Evolutionary conservation across 1,140 invertebrate species (phyloP).

Genomic region (Monochamus saltuarius): DNA sequence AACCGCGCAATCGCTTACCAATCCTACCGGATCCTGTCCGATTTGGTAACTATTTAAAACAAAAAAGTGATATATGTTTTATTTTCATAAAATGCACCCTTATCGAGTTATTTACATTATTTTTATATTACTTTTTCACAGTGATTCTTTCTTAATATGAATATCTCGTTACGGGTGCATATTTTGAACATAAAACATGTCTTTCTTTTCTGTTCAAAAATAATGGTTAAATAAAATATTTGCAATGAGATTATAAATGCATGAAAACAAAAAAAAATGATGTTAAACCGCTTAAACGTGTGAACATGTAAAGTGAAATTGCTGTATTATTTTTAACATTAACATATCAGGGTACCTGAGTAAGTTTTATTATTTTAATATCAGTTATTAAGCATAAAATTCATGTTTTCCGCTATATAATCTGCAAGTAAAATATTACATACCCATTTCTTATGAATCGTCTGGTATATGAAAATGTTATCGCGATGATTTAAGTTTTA

Average conservation of each 20-base stretch:
- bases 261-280: neutral
- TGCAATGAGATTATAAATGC: slow-evolving; percentile 8
- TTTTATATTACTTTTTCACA: slow-evolving; percentile 1
- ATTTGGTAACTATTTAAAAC: too few species aligned
- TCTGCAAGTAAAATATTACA: too few species aligned
- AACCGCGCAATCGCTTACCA: slow-evolving; percentile 3
- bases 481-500: too few species aligned
- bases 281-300: slow-evolving; percentile 12
- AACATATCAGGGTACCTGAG: slow-evolving; percentile 6
- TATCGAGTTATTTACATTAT: too few species aligned
- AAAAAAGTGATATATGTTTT: too few species aligned
- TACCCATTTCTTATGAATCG: too few species aligned
- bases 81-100: too few species aligned
- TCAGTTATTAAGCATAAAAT: too few species aligned
- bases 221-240: neutral
- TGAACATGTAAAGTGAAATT: neutral
- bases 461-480: too few species aligned
- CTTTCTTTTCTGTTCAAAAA: neutral
- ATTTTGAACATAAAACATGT: slow-evolving; percentile 7
- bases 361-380: too few species aligned
- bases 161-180: slow-evolving; percentile 1
- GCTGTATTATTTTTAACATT: slow-evolving; percentile 1
- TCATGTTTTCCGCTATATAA: too few species aligned
- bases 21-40: slow-evolving; percentile 1
- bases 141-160: slow-evolving; percentile 12